Base-by-base conservation (phyloP, 1,140 invertebrate species). In the Acromyrmex heyeri region DNA sequence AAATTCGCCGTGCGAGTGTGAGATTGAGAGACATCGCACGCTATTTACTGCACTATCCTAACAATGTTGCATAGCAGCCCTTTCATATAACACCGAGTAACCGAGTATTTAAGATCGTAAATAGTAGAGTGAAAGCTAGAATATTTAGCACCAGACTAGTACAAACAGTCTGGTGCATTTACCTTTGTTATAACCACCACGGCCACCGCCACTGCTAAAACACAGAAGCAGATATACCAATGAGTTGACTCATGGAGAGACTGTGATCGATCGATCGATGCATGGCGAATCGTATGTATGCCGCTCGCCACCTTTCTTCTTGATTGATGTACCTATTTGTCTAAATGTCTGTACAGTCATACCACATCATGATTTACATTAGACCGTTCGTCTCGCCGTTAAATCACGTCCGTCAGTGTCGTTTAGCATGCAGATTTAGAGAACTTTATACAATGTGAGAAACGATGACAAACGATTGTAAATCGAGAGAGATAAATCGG, bases 131-230 rank as follows among this genome's bases (percentile, higher is more conserved):
- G 96, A 96, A 96, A 95, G 96, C 95, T 96, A 96, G 95, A 96
- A 96, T 96, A 83, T 81, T 65, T 90, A 96, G 96, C 96, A 96
- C 94, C 96, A 96, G 96, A 96, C 94, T 93, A 94, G 94, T 95
- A 96, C 95, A 95, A 95, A 95, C 95, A 96, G 95, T 96, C 96
- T 96, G 96, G 97, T 97, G 95, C 96, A 95, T 97, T 97, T 97
- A 97, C 97, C 97, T 97, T 97, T 97, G 96, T 97, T 97, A 97
- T 96, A 97, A 97, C 97, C 97, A 97, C 97, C 97, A 96, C 96
- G 97, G 96, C 96, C 96, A 97, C 97, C 97, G 97, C 97, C 97
- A 96, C 96, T 96, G 97, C 97, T 97, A 97, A 97, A 97, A 95
- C 95, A 97, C 96, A 97, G 97, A 97, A 96, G 95, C 96, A 97